phyloP scores from a whole-genome alignment of 2,888 invertebrate genomes.

The Xylota sylvarum region DNA sequence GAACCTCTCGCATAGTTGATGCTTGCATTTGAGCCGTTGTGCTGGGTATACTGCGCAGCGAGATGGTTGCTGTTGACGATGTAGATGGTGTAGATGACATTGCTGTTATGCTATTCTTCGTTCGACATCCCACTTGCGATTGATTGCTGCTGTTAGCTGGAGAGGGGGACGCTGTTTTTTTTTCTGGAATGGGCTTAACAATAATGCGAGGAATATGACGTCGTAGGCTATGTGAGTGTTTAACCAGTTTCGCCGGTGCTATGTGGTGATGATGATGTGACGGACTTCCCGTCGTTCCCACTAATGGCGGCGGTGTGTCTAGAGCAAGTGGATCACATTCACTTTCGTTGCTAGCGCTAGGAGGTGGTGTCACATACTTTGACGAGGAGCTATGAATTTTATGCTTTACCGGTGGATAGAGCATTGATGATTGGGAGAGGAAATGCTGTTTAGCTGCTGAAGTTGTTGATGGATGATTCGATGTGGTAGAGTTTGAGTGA shows the following conservation, averaged over 20 bases:
- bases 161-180: conserved; percentile 80
- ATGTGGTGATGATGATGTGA: conserved; percentile 70
- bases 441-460: conserved; percentile 70
- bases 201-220: conserved; percentile 91
- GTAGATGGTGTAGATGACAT: conserved; percentile 68
- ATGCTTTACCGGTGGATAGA: conserved; percentile 68
- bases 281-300: conserved; percentile 54
- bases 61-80: conserved; percentile 80
- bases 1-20: conserved; percentile 94
- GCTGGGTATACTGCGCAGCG: conserved; percentile 82
- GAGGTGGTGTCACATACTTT: conserved; percentile 81
- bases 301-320: conserved; percentile 78
- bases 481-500: conserved; percentile 65
- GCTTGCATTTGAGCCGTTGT: conserved; percentile 84
- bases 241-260: conserved; percentile 85
- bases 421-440: conserved; percentile 73
- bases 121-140: conserved; percentile 54
- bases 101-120: conserved; percentile 57
- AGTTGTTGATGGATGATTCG: conserved; percentile 59
- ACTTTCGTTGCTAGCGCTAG: conserved; percentile 82
- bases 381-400: conserved; percentile 63
- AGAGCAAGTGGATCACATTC: conserved; percentile 84
- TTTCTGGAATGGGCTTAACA: conserved; percentile 90
- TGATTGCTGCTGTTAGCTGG: conserved; percentile 51
- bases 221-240: conserved; percentile 90